Evolutionary conservation across 1,140 invertebrate species (phyloP).

Genomic region (Lanistes nyassanus): DNA sequence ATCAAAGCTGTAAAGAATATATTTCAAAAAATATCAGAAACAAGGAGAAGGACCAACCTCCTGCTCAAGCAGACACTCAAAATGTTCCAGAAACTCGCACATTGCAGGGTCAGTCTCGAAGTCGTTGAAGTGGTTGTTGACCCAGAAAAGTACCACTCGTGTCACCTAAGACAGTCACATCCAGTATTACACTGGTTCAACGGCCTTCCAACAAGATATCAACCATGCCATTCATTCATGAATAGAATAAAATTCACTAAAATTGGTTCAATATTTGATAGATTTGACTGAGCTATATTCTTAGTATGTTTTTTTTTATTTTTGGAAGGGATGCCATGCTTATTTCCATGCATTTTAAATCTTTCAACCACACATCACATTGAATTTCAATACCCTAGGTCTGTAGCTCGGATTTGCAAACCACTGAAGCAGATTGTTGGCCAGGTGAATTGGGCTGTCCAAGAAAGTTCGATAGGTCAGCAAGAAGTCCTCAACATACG

Average conservation of each 20-base stretch:
- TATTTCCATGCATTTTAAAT: too few species aligned
- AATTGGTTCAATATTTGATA: too few species aligned
- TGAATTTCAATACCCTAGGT: conserved; percentile 71
- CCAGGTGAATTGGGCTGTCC: conserved; percentile 83
- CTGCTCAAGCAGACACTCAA: conserved; percentile 75
- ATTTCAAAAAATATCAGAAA: background rate
- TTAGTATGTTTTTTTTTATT: too few species aligned
- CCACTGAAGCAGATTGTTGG: conserved; percentile 90
- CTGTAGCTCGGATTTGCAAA: conserved; percentile 78
- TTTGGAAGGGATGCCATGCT: too few species aligned
- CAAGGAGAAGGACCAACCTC: conserved; percentile 50
- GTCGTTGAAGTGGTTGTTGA: conserved; percentile 99
- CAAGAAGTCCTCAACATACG: conserved; percentile 98
- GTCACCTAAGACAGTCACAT: conserved; percentile 76
- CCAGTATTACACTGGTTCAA: too few species aligned
- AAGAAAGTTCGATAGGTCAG: conserved; percentile 98
- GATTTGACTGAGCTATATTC: too few species aligned
- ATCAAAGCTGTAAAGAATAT: too few species aligned
- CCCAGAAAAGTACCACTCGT: conserved; percentile 94
- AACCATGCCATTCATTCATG: too few species aligned
- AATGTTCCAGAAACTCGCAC: conserved; percentile 96
- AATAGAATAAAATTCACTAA: too few species aligned
- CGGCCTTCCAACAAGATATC: too few species aligned
- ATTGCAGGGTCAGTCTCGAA: conserved; percentile 96
- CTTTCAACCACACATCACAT: too few species aligned